Percentiles rank a stretch among this genome's conserved stretches.
These are phyloP conservation scores for Thamnophis elegans DNA, from an alignment of 2,797 vertebrate species.

Conservation along the genomic window DNA sequence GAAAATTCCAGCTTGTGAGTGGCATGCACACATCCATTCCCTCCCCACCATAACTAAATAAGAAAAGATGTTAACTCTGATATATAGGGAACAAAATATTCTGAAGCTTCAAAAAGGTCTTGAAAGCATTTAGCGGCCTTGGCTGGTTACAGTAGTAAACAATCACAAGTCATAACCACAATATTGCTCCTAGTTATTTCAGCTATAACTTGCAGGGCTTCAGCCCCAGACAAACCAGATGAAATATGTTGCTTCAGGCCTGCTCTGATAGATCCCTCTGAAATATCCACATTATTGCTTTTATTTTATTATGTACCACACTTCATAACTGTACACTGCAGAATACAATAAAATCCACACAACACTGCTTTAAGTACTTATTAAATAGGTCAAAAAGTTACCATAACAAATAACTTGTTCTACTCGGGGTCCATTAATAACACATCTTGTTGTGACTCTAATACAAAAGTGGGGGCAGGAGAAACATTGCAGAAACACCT, in stretches of 20 bases:
- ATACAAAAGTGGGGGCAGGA: conserved; percentile 50
- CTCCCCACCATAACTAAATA: conserved; percentile 46
- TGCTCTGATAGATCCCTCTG: conserved; percentile 82
- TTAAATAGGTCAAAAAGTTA: conserved; percentile 79
- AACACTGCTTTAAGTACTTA: conserved; percentile 71
- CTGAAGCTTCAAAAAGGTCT: conserved; percentile 52
- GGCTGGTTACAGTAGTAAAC: conserved; percentile 64
- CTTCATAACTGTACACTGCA: conserved; percentile 77
- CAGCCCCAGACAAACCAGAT: conserved; percentile 73
- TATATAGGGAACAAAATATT: conserved; percentile 51
- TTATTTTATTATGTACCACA: conserved; percentile 90
- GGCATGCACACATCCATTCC: conserved; percentile 51
- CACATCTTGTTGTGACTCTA: conserved; percentile 69
- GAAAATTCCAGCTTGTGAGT: conserved; percentile 40
- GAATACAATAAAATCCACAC: conserved; percentile 73
- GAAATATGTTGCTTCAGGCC: conserved; percentile 77
- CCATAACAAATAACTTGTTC: conserved; percentile 72
- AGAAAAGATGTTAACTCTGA: conserved; percentile 64
- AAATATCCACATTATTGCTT: conserved; percentile 91
- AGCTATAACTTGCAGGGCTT: conserved; percentile 85
- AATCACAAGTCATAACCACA: conserved; percentile 88
- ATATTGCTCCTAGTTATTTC: conserved; percentile 90
- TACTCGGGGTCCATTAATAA: conserved; percentile 71
- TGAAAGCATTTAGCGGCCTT: conserved; percentile 64
- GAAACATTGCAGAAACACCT: conserved; percentile 37